Evolutionary conservation across 2,113 vertebrate species (phyloP).

Genomic region (Anser cygnoides): DNA sequence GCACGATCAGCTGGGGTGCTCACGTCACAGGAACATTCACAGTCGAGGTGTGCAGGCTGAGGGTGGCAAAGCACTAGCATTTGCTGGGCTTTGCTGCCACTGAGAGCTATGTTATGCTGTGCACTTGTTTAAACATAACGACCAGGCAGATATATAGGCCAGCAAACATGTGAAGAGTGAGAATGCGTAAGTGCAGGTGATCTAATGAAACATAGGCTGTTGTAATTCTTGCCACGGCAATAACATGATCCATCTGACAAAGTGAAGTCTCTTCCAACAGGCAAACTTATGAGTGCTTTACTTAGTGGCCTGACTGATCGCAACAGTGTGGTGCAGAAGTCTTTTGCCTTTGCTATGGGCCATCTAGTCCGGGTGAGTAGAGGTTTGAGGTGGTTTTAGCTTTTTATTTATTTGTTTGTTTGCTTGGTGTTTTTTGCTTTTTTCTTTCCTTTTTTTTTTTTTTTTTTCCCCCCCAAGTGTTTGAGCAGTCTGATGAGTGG

Average conservation of each 20-base stretch:
- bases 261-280: slow-evolving; percentile 69
- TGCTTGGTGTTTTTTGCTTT: neutral
- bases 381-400: neutral
- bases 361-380: slow-evolving; percentile 92
- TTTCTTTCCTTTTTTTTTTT: neutral
- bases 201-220: neutral
- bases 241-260: neutral
- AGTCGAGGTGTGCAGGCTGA: neutral
- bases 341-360: slow-evolving; percentile 93
- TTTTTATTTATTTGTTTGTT: neutral
- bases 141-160: neutral
- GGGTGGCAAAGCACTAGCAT: neutral
- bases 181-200: neutral
- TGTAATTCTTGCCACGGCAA: neutral
- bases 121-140: neutral
- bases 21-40: fast-evolving
- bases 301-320: slow-evolving; percentile 91
- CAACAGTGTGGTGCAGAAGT: slow-evolving; percentile 91
- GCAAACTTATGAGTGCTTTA: slow-evolving; percentile 95
- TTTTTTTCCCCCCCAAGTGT: neutral
- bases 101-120: neutral
- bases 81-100: neutral
- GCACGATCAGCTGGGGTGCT: neutral
- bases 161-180: fast-evolving
- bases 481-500: slow-evolving; percentile 48